These are phyloP conservation scores for Dynastes tityus DNA, from an alignment of 2,888 invertebrate species.

Conservation along the genomic window DNA sequence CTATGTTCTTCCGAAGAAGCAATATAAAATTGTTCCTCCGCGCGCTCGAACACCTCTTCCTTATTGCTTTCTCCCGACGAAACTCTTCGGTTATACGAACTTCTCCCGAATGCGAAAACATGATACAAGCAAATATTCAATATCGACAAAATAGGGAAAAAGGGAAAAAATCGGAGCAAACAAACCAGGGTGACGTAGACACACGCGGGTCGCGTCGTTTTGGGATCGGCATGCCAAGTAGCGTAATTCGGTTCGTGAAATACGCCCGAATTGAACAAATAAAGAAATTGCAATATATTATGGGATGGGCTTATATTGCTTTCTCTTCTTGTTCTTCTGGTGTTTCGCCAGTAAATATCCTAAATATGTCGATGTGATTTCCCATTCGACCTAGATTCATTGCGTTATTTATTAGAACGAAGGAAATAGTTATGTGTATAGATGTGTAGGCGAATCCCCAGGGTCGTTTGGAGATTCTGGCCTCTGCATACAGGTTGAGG, in stretches of 20 bases:
- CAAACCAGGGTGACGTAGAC: not conserved
- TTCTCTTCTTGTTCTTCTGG: constrained; percentile 3
- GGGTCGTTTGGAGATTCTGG: no score
- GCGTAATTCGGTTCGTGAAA: constrained; percentile 24
- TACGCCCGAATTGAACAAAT: constrained; percentile 33
- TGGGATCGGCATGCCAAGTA: constrained; percentile 27
- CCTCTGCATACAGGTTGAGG: no score
- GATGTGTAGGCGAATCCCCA: no score
- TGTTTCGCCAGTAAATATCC: constrained; percentile 17
- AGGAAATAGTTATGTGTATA: not conserved
- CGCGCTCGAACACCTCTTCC: constrained; percentile 10
- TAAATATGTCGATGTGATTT: constrained; percentile 28
- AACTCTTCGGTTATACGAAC: constrained; percentile 11
- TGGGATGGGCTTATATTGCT: constrained; percentile 25
- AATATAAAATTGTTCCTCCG: constrained; percentile 63
- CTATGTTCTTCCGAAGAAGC: constrained; percentile 63
- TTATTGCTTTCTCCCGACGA: not conserved
- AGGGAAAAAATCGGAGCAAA: constrained; percentile 1
- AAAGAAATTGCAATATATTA: constrained; percentile 40
- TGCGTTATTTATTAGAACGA: constrained; percentile 11
- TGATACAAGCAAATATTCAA: constrained; percentile 63
- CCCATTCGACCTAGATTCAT: not conserved
- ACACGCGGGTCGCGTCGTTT: constrained; percentile 16
- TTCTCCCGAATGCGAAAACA: constrained; percentile 57
- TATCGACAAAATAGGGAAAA: constrained; percentile 48